Percentiles rank a stretch among this genome's conserved stretches.
Evolutionary conservation across 2,888 invertebrate genomes (phyloP).

Genomic region (Lasius fuliginosus): DNA sequence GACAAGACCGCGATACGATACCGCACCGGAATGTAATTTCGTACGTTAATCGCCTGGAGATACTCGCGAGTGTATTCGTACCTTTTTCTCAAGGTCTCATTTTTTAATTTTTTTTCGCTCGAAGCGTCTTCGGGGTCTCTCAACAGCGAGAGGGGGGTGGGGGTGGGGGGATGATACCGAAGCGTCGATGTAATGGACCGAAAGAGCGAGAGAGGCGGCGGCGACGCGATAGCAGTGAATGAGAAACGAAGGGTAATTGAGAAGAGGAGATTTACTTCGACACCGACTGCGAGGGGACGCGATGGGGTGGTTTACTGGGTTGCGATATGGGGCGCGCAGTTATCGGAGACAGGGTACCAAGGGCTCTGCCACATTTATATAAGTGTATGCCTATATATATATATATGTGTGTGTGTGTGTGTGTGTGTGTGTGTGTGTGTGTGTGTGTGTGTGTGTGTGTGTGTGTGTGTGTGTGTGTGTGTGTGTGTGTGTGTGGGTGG

Average conservation of each 20-base stretch:
- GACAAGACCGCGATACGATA: conserved; percentile 8
- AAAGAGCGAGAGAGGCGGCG: conserved; percentile 71
- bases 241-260: conserved; percentile 83
- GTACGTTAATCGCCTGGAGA: conserved; percentile 21
- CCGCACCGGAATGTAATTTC: conserved; percentile 31
- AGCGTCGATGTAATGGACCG: conserved; percentile 81
- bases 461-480: no score
- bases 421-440: no score
- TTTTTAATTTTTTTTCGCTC: conserved; percentile 59
- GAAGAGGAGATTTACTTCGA: conserved; percentile 85
- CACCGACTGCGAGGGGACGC: conserved; percentile 57
- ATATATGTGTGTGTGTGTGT: no score
- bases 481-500: no score
- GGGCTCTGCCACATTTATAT: conserved; percentile 62
- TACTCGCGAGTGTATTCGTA: conserved; percentile 19
- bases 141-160: conserved; percentile 50
- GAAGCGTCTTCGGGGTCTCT: conserved; percentile 27
- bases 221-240: conserved; percentile 57
- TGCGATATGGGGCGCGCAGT: conserved; percentile 76
- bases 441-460: no score
- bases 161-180: conserved; percentile 67
- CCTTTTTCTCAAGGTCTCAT: not conserved
- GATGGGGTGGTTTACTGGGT: conserved; percentile 78
- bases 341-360: conserved; percentile 69
- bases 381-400: not conserved